Evolutionary conservation across 1,140 invertebrate species (phyloP).

Genomic region (Neodiprion pinetum): DNA sequence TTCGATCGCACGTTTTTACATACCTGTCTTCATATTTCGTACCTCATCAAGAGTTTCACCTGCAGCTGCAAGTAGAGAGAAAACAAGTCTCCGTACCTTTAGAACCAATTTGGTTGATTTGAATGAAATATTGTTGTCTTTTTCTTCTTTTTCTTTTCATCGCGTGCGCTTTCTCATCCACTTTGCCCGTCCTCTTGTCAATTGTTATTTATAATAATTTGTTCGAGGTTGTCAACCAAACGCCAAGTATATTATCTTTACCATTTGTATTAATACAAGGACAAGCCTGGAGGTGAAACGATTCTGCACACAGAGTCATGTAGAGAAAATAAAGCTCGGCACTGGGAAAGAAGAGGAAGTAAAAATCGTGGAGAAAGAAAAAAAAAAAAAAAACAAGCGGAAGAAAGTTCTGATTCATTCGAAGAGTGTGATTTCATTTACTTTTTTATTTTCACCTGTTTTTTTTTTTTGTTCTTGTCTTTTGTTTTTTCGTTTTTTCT

Average conservation of each 20-base stretch:
- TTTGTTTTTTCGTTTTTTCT: too few relatives aligned
- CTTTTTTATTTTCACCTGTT: not conserved
- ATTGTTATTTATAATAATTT: not conserved
- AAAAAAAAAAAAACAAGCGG: not conserved
- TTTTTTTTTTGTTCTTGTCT: too few relatives aligned
- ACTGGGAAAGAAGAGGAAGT: not conserved
- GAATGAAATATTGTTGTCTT: not conserved
- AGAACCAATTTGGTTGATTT: not conserved
- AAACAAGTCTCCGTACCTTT: not conserved
- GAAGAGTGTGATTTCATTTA: not conserved
- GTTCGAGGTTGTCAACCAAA: not conserved
- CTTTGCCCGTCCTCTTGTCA: not conserved
- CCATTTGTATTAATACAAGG: not conserved
- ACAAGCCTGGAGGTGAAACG: not conserved
- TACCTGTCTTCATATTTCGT: too few relatives aligned
- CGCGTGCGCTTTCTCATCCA: not conserved
- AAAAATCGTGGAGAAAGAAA: not conserved
- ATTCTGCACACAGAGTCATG: not conserved
- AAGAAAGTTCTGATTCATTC: not conserved
- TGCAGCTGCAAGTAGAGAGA: too few relatives aligned
- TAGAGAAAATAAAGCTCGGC: not conserved
- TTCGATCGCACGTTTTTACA: too few relatives aligned
- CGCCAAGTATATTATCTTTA: too few relatives aligned
- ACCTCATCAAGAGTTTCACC: too few relatives aligned
- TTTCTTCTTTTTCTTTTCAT: not conserved